These are phyloP conservation scores for Montifringilla adamsi DNA, from an alignment of 2,113 vertebrate genomes.

Conservation along the genomic window DNA sequence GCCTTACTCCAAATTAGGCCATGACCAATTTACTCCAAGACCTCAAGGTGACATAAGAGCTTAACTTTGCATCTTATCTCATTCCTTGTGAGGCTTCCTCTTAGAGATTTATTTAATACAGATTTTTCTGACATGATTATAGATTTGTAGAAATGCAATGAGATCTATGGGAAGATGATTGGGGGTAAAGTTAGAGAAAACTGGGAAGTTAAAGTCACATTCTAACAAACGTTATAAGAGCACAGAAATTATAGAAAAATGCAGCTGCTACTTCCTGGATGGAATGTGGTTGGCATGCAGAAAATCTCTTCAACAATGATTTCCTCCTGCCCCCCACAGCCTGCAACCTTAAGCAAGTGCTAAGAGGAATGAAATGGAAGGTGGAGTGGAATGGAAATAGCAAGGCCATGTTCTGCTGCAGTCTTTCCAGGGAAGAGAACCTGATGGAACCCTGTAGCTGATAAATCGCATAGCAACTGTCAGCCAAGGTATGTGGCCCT, in stretches of 20 bases:
- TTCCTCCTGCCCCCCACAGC: rapidly evolving
- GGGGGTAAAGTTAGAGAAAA: neutral
- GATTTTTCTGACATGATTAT: neutral
- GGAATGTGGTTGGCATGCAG: neutral
- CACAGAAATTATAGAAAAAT: neutral
- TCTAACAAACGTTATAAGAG: neutral
- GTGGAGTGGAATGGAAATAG: neutral
- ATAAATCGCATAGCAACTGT: neutral
- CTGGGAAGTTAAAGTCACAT: neutral
- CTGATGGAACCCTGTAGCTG: rapidly evolving
- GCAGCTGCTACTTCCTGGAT: neutral
- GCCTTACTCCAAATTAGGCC: neutral
- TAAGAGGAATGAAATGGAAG: neutral
- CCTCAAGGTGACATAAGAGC: neutral
- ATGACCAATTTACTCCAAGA: neutral
- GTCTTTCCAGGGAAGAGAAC: neutral
- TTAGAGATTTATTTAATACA: neutral
- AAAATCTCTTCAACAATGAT: neutral
- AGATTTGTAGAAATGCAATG: neutral
- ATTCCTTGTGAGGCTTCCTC: neutral
- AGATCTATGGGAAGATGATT: neutral
- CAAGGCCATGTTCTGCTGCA: neutral
- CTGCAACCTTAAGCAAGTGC: neutral
- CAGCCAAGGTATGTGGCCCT: neutral
- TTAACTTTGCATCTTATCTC: neutral